These are phyloP conservation scores for Drosophila histrio DNA, from an alignment of 2,888 invertebrate genomes.

Conservation along the genomic window DNA sequence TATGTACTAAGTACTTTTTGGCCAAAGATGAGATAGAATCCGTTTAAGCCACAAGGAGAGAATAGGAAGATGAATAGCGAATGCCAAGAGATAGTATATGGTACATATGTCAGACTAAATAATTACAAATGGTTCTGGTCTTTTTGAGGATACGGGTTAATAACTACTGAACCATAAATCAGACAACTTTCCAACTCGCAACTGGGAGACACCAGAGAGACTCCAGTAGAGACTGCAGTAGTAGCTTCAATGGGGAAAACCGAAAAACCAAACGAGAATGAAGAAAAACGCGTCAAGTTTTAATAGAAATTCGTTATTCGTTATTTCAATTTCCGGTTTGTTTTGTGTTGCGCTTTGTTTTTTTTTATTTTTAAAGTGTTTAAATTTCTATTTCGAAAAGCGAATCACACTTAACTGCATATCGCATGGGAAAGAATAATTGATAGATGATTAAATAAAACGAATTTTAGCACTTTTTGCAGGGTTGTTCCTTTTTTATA, in stretches of 20 bases:
- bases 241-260: background rate
- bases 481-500: too few species aligned
- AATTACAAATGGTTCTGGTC: conserved; percentile 56
- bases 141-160: conserved; percentile 41
- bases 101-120: conserved; percentile 61
- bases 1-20: conserved; percentile 40
- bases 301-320: conserved; percentile 30
- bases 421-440: background rate
- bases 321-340: conserved; percentile 52
- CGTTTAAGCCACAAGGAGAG: background rate
- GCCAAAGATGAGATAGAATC: conserved; percentile 3
- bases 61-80: background rate
- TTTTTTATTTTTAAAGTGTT: background rate
- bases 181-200: conserved; percentile 45
- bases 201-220: background rate
- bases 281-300: conserved; percentile 37
- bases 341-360: background rate
- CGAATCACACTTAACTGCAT: conserved; percentile 20
- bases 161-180: conserved; percentile 58
- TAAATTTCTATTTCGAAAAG: background rate
- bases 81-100: conserved; percentile 31
- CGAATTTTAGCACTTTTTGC: too few species aligned
- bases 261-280: conserved; percentile 34
- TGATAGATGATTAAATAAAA: background rate
- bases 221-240: background rate